Evolutionary conservation across 2,888 invertebrate species (phyloP), one percentile per base, ranked within the genome.

Genomic region (Penaeus monodon): DNA sequence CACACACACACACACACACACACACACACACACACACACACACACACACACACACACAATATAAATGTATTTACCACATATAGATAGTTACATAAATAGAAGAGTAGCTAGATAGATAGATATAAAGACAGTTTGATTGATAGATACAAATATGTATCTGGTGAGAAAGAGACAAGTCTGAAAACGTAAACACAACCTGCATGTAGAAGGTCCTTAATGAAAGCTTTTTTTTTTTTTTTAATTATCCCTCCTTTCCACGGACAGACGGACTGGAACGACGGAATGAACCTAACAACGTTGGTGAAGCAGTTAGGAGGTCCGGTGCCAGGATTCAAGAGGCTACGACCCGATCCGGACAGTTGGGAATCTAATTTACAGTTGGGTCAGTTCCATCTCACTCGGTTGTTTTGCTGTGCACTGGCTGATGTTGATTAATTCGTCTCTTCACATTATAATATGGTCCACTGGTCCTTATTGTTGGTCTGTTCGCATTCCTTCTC

Each of bases 221-320:
- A 44, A 44, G 10, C 33, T 38, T 38, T 6, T 10, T 44, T 44
- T 44, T 10, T 44, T 10, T 10, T 20, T 87, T 85, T 27, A 68
- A 49, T 49, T n/a, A 73, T 63, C 85, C 64, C 65, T 44, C 81
- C 44, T 77, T 85, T 81, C 90, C 88, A 88, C 90, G 93, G 93
- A 86, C 93, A 98, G 97, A 96, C 96, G 91, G 98, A 99, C 92
- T 99, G 99, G 99, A 98, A 98, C 92, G 98, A 99, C 92, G 99
- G 99, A 1, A 95, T 95, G 91, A 95, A 96, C 0, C 94, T 98
- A 33, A 97, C 97, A 91, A 96, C 97, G 91, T 94, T 99, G 85
- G 97, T 98, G 22, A 94, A 96, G 90, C 90, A 90, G 68, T 94
- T 98, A 90, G 99, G 99, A 8, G 98, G 98, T 0, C 95, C 96